phyloP scores from a whole-genome alignment of 2,888 invertebrate species.

The Nezara viridula region DNA sequence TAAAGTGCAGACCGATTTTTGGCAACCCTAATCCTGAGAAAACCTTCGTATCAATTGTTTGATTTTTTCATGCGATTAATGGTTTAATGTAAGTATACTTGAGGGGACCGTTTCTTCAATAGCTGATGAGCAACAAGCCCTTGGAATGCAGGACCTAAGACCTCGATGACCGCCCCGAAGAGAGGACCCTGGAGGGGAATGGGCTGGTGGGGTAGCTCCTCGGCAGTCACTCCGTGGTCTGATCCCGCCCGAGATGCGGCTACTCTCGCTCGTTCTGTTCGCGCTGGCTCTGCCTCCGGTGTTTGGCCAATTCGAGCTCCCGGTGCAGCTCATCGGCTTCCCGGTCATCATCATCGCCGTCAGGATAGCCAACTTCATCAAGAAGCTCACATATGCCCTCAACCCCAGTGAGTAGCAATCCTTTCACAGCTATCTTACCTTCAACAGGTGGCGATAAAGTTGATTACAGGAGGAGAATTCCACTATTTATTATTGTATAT shows the following conservation, averaged over 20 bases:
- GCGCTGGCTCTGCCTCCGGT: slow-evolving; percentile 2
- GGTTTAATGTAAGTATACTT: no score
- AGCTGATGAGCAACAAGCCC: no score
- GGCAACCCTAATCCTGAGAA: no score
- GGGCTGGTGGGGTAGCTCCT: background rate
- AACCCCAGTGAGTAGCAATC: slow-evolving; percentile 79
- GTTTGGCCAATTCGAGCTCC: slow-evolving; percentile 75
- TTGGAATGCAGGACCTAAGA: background rate
- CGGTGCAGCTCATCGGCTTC: slow-evolving; percentile 88
- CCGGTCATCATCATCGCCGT: slow-evolving; percentile 86
- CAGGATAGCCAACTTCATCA: slow-evolving; percentile 83
- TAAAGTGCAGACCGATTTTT: no score
- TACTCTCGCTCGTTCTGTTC: slow-evolving; percentile 11
- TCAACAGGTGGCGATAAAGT: background rate
- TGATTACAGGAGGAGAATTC: background rate
- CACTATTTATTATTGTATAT: background rate
- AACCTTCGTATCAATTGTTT: no score
- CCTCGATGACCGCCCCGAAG: background rate
- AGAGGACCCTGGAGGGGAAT: background rate
- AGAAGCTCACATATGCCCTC: slow-evolving; percentile 85
- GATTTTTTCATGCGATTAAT: no score
- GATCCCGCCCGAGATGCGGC: slow-evolving; percentile 46
- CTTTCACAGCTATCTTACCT: background rate
- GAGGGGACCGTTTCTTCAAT: no score
- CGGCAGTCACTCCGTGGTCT: slow-evolving; percentile 25